phyloP scores from a whole-genome alignment of 2,888 invertebrate genomes.

The Brachypalpus laphriformis region DNA sequence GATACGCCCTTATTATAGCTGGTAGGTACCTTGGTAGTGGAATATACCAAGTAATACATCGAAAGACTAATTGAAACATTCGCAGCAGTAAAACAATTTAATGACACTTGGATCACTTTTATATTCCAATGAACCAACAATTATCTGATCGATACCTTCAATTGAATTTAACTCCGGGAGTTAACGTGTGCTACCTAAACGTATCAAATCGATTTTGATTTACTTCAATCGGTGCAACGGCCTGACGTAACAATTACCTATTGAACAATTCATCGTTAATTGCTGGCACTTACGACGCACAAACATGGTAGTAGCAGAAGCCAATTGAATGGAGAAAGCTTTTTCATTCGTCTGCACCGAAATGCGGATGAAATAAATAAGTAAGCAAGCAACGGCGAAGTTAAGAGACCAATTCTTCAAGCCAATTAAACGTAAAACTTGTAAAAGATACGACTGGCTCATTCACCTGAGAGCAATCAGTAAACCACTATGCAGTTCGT shows the following conservation, averaged over 20 bases:
- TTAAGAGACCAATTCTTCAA: neutral
- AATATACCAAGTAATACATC: conserved; percentile 11
- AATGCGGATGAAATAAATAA: conserved; percentile 28
- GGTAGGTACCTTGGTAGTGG: neutral
- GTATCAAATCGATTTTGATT: conserved; percentile 21
- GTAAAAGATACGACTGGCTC: neutral
- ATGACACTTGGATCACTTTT: neutral
- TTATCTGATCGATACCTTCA: conserved; percentile 23
- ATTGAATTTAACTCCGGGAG: conserved; percentile 8
- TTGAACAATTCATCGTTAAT: conserved; percentile 43
- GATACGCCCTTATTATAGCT: too few species aligned
- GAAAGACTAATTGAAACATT: neutral
- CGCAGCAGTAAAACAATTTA: conserved; percentile 32
- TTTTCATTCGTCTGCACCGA: conserved; percentile 41
- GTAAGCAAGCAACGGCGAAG: neutral
- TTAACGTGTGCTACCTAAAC: neutral
- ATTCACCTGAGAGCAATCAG: neutral
- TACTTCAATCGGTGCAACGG: conserved; percentile 25
- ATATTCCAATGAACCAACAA: neutral
- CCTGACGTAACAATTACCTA: conserved; percentile 23
- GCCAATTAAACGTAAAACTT: neutral
- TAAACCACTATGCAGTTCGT: neutral
- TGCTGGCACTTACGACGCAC: conserved; percentile 19
- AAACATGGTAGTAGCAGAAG: neutral
- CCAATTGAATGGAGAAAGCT: conserved; percentile 20